A percentile compares a stretch with the other conserved stretches of the same genome.
Conservation (phyloP, 2,888 invertebrate genomes). For the Chrysolina haemoptera region DNA sequence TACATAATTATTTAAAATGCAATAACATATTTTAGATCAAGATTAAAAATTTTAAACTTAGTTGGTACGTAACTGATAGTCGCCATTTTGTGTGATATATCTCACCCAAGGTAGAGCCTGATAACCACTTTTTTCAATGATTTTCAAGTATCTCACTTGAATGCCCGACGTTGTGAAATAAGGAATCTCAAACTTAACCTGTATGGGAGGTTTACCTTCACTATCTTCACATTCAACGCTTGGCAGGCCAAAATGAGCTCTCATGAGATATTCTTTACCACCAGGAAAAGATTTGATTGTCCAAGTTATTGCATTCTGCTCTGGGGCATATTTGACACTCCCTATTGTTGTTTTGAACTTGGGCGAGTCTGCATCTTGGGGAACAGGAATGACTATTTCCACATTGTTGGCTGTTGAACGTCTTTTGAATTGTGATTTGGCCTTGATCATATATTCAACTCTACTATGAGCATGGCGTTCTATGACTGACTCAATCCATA, state of each 20-base stretch:
- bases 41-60: slow-evolving; percentile 66
- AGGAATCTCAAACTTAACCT: slow-evolving; percentile 99
- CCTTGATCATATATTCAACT: slow-evolving; percentile 99
- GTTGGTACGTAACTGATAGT: slow-evolving; percentile 96
- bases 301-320: slow-evolving; percentile 97
- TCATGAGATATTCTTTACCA: slow-evolving; percentile 98
- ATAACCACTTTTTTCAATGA: slow-evolving; percentile 99
- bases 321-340: slow-evolving; percentile 97
- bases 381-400: slow-evolving; percentile 96
- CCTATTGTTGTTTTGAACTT: slow-evolving; percentile 98
- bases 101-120: slow-evolving; percentile 99
- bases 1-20: slow-evolving; percentile 21
- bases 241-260: slow-evolving; percentile 97
- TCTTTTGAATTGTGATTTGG: slow-evolving; percentile 97
- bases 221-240: slow-evolving; percentile 95
- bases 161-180: slow-evolving; percentile 99
- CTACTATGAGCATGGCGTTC: slow-evolving; percentile 97
- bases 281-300: slow-evolving; percentile 98
- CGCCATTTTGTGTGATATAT: slow-evolving; percentile 99
- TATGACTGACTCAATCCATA: slow-evolving; percentile 99
- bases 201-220: slow-evolving; percentile 97
- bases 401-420: slow-evolving; percentile 99
- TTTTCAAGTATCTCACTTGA: slow-evolving; percentile 96
- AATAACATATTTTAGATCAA: slow-evolving; percentile 22
- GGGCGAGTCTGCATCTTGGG: slow-evolving; percentile 97